phyloP scores from a whole-genome alignment of 1,140 invertebrate genomes.

The Tetranychus urticae region DNA sequence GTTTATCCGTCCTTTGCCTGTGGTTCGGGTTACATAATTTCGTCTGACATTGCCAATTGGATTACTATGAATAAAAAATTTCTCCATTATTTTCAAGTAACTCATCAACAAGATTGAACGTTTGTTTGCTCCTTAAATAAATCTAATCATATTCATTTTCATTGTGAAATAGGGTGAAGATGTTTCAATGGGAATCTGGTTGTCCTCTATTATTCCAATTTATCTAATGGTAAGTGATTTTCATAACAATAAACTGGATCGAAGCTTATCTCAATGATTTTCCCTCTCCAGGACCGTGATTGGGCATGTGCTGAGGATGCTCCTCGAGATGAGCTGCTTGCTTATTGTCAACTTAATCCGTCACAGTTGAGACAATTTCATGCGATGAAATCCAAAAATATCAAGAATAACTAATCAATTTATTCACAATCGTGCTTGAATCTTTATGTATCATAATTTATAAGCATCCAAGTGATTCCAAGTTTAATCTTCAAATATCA shows the following conservation, averaged over 20 bases:
- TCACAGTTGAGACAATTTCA: too few species aligned
- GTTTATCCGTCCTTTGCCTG: slow-evolving; percentile 16
- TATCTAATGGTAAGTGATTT: slow-evolving; percentile 16
- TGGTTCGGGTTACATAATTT: slow-evolving; percentile 14
- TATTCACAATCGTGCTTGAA: too few species aligned
- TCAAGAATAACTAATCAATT: too few species aligned
- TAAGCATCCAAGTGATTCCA: too few species aligned
- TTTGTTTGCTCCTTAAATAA: too few species aligned
- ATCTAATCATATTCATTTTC: not conserved
- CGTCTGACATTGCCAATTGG: slow-evolving; percentile 10
- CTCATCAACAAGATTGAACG: too few species aligned
- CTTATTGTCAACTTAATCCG: too few species aligned
- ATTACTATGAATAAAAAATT: slow-evolving; percentile 8
- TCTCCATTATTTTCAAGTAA: slow-evolving; percentile 12
- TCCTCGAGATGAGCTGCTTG: not conserved
- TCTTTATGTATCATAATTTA: too few species aligned
- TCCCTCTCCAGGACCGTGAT: not conserved
- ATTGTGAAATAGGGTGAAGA: slow-evolving; percentile 19
- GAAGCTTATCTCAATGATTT: too few species aligned
- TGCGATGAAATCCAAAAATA: too few species aligned
- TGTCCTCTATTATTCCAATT: slow-evolving; percentile 38
- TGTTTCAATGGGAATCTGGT: slow-evolving; percentile 21
- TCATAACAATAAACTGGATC: too few species aligned
- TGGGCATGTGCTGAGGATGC: not conserved
- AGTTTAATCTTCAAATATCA: too few species aligned